Percentiles rank a stretch among this genome's conserved stretches.
phyloP scores from a whole-genome alignment of 2,888 invertebrate species.

The Cerastis rubricosa region DNA sequence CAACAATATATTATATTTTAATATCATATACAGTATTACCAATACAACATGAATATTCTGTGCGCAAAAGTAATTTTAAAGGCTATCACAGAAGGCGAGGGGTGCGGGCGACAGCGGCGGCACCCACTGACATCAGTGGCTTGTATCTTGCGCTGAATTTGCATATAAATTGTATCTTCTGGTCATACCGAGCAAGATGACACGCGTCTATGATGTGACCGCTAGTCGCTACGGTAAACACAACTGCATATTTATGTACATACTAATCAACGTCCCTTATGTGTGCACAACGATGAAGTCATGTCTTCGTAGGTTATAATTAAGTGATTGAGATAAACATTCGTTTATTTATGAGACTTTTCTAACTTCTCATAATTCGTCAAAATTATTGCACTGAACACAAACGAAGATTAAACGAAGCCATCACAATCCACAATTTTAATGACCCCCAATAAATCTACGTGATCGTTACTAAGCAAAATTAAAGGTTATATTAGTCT shows the following conservation, averaged over 20 bases:
- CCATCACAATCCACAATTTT: slow-evolving; percentile 61
- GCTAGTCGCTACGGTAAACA: slow-evolving; percentile 62
- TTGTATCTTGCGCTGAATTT: slow-evolving; percentile 88
- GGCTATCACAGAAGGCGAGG: slow-evolving; percentile 82
- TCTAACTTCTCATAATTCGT: slow-evolving; percentile 26
- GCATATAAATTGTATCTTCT: slow-evolving; percentile 91
- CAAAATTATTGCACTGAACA: slow-evolving; percentile 37
- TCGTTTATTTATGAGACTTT: not conserved
- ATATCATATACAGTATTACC: slow-evolving; percentile 49
- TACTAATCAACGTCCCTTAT: slow-evolving; percentile 48
- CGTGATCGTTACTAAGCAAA: slow-evolving; percentile 85
- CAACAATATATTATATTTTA: slow-evolving; percentile 58
- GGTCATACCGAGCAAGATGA: slow-evolving; percentile 88
- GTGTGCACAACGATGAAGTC: not conserved
- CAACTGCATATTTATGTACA: slow-evolving; percentile 76
- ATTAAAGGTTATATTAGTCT: slow-evolving; percentile 90
- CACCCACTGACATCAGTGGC: slow-evolving; percentile 82
- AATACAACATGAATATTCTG: slow-evolving; percentile 76
- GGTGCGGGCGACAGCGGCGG: slow-evolving; percentile 67
- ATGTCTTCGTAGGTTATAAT: not conserved
- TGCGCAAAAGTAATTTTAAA: slow-evolving; percentile 85
- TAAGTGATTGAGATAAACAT: slow-evolving; percentile 3
- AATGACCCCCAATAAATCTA: slow-evolving; percentile 74
- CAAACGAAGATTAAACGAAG: slow-evolving; percentile 59
- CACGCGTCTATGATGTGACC: slow-evolving; percentile 82